Percentiles rank a stretch among this genome's conserved stretches.
These are phyloP conservation scores for Rhagonycha lutea DNA, from an alignment of 2,888 invertebrate species.

Conservation along the genomic window DNA sequence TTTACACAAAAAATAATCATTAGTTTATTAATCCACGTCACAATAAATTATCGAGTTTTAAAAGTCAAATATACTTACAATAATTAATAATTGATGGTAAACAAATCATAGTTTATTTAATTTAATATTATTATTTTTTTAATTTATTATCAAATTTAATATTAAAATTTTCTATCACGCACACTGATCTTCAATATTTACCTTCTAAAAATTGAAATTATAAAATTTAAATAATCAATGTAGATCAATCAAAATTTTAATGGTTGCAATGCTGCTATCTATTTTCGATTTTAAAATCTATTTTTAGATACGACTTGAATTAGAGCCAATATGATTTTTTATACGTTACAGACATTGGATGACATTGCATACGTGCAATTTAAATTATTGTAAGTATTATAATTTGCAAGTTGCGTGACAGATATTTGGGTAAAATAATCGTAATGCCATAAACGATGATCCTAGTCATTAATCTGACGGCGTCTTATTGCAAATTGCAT, in stretches of 20 bases:
- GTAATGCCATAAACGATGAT: constrained; percentile 29
- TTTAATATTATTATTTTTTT: neutral
- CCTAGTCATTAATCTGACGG: constrained; percentile 24
- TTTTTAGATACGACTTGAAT: constrained; percentile 10
- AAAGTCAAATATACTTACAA: no score
- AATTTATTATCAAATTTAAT: neutral
- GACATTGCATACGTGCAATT: constrained; percentile 14
- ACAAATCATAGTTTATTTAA: neutral
- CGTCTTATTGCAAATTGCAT: constrained; percentile 11
- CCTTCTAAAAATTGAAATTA: neutral
- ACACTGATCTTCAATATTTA: neutral
- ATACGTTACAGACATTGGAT: constrained; percentile 11
- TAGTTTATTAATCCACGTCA: neutral
- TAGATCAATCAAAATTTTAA: neutral
- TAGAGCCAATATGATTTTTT: constrained; percentile 13
- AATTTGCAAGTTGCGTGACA: constrained; percentile 30
- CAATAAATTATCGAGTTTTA: neutral
- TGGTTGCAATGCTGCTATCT: neutral
- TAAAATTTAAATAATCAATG: neutral
- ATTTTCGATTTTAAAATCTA: constrained; percentile 1
- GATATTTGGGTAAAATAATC: constrained; percentile 33
- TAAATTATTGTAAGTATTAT: constrained; percentile 27
- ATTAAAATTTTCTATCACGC: neutral
- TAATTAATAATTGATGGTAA: no score
- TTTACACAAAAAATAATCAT: neutral